A percentile compares a stretch with the other conserved stretches of the same genome.
Conservation (phyloP, 2,797 vertebrate genomes). For the Orestias chungarensis region DNA sequence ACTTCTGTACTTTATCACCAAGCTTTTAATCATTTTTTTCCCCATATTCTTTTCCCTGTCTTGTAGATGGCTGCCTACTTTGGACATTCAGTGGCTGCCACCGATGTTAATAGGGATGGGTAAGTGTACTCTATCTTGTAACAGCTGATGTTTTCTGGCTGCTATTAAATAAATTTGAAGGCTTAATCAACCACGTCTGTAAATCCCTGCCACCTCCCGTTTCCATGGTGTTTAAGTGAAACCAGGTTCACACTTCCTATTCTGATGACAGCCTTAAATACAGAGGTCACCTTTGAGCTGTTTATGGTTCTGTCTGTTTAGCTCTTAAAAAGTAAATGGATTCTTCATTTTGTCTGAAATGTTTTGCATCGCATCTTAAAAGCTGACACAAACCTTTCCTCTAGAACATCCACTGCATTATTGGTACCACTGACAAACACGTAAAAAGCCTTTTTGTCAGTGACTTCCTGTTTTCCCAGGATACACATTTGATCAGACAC, state of each 20-base stretch:
- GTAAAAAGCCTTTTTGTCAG: background rate
- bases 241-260: background rate
- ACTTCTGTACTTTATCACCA: background rate
- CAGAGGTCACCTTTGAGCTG: background rate
- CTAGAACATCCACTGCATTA: background rate
- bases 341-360: background rate
- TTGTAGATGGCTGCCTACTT: conserved; percentile 94
- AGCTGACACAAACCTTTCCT: background rate
- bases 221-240: conserved; percentile 16
- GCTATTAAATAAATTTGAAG: background rate
- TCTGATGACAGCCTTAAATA: background rate
- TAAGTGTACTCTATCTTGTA: conserved; percentile 66
- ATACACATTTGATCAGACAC: background rate
- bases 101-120: conserved; percentile 89
- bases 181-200: conserved; percentile 10
- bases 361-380: background rate
- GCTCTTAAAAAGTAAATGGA: background rate
- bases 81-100: conserved; percentile 89
- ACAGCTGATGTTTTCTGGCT: conserved; percentile 1
- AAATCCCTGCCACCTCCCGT: background rate
- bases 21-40: background rate
- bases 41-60: conserved; percentile 23
- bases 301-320: background rate
- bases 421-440: background rate
- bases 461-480: background rate